These are phyloP conservation scores for Trichechus manatus DNA, from an alignment of 2,113 vertebrate genomes.

Conservation along the genomic window DNA sequence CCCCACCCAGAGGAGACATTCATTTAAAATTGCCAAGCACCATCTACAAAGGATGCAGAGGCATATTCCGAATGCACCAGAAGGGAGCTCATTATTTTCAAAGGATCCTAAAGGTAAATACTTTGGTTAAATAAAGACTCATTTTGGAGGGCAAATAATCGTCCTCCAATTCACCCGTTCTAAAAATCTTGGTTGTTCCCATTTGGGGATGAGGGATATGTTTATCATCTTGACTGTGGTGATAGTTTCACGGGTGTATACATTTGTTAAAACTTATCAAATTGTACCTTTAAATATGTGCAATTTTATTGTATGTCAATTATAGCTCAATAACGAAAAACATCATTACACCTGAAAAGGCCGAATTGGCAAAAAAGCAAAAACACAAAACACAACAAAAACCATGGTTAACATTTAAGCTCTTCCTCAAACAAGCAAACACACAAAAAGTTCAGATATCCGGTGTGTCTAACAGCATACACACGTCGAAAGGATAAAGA, in stretches of 20 bases:
- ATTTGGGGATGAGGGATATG: neutral
- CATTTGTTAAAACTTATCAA: too few species aligned
- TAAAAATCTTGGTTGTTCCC: neutral
- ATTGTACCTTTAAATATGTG: neutral
- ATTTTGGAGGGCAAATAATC: neutral
- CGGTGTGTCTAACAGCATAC: neutral
- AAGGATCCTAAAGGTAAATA: neutral
- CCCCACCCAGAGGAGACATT: neutral
- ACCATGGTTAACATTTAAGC: neutral
- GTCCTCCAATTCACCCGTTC: neutral
- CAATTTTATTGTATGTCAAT: neutral
- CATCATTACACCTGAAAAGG: too few species aligned
- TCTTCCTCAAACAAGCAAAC: neutral
- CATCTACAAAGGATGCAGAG: neutral
- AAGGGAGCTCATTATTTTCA: neutral
- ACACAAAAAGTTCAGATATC: neutral
- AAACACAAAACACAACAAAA: neutral
- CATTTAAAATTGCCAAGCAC: neutral
- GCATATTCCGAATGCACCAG: neutral
- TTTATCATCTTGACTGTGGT: neutral
- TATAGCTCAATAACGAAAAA: neutral
- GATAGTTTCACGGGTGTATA: neutral
- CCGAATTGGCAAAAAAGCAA: neutral
- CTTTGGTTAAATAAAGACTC: neutral
- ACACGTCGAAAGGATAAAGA: neutral